phyloP scores from a whole-genome alignment of 2,113 vertebrate genomes.

The Phalacrocorax carbo region DNA sequence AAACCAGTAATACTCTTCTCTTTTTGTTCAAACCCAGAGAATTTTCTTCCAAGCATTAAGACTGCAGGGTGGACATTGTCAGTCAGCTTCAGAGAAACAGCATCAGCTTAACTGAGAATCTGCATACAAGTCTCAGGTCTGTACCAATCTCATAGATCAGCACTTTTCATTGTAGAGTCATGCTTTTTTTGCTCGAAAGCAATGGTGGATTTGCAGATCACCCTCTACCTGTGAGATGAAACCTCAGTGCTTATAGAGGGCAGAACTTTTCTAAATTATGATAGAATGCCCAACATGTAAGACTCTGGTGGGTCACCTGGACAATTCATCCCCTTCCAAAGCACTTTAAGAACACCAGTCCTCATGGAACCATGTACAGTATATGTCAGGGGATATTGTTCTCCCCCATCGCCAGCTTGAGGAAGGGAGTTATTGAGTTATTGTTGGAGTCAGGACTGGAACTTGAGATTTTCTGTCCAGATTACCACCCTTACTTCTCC shows the following conservation, averaged over 20 bases:
- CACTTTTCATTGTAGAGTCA: background rate
- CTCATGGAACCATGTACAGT: background rate
- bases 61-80: background rate
- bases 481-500: background rate
- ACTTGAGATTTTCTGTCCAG: conserved; percentile 17
- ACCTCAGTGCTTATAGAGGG: background rate
- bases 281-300: background rate
- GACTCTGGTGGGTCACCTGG: background rate
- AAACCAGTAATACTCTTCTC: background rate
- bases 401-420: background rate
- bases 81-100: background rate
- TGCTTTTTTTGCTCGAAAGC: background rate
- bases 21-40: background rate
- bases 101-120: background rate
- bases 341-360: background rate
- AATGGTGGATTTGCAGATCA: background rate
- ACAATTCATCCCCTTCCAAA: background rate
- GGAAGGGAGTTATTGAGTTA: conserved; percentile 38
- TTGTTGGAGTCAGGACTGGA: conserved; percentile 18
- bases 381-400: background rate
- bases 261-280: background rate
- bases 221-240: background rate
- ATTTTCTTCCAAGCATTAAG: background rate
- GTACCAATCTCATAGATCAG: background rate
- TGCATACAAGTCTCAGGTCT: background rate